phyloP scores from a whole-genome alignment of 2,797 vertebrate genomes.

The Setipinna tenuifilis region DNA sequence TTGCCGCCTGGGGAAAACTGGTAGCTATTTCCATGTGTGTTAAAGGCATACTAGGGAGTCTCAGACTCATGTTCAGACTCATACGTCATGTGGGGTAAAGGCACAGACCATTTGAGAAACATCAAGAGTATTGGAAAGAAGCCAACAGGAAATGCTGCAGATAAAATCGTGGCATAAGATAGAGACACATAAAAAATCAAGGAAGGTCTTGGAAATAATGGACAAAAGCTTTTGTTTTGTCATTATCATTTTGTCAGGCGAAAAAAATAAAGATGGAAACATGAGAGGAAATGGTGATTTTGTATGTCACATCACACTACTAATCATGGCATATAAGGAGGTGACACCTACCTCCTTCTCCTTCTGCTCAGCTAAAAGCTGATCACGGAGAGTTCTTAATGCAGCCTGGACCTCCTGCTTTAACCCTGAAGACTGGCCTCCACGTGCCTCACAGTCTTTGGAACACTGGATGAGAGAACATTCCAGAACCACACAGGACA shows the following conservation, averaged over 20 bases:
- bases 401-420: slow-evolving; percentile 58
- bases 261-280: not conserved
- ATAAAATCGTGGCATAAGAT: not conserved
- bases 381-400: slow-evolving; percentile 56
- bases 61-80: not conserved
- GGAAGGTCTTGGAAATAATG: not conserved
- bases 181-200: not conserved
- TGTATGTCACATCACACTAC: not conserved
- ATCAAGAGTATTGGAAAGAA: not conserved
- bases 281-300: not conserved
- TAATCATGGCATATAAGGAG: not conserved
- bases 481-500: not conserved
- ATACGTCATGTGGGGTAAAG: not conserved
- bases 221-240: not conserved
- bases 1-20: not conserved
- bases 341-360: slow-evolving; percentile 48
- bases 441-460: slow-evolving; percentile 35
- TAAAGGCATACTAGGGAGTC: not conserved
- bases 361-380: slow-evolving; percentile 54
- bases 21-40: not conserved
- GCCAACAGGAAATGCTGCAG: not conserved
- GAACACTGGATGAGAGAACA: slow-evolving; percentile 45
- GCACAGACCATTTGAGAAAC: not conserved
- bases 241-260: not conserved
- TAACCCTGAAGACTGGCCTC: slow-evolving; percentile 46